These are phyloP conservation scores for Rhimphoctona megacephalus DNA, from an alignment of 2,888 invertebrate genomes.

Conservation along the genomic window DNA sequence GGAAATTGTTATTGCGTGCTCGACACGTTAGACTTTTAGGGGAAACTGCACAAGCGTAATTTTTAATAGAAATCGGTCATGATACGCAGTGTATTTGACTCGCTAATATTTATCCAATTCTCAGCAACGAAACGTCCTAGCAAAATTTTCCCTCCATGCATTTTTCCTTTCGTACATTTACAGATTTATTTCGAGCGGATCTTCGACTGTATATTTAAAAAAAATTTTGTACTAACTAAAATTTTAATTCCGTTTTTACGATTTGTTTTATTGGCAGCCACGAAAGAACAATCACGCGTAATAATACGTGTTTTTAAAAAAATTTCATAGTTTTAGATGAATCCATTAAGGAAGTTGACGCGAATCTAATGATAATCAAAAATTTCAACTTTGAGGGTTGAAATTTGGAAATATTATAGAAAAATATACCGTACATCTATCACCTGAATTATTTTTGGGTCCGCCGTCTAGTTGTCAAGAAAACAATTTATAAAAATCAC, in stretches of 20 bases:
- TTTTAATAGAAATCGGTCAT: slow-evolving; percentile 6
- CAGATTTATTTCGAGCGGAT: slow-evolving; percentile 34
- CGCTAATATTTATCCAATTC: slow-evolving; percentile 51
- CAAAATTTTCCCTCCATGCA: slow-evolving; percentile 44
- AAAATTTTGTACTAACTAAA: not conserved
- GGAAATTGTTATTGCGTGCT: slow-evolving; percentile 30
- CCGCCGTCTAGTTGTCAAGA: too few species aligned
- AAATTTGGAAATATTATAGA: too few species aligned
- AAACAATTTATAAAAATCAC: too few species aligned
- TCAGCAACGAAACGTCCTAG: slow-evolving; percentile 60
- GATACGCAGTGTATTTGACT: slow-evolving; percentile 43
- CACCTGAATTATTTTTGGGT: too few species aligned
- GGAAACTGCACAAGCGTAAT: slow-evolving; percentile 10
- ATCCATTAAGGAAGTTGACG: too few species aligned
- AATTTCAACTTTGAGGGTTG: too few species aligned
- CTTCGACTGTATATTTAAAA: slow-evolving; percentile 19
- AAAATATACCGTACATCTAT: too few species aligned
- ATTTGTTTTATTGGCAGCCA: too few species aligned
- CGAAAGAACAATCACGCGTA: too few species aligned
- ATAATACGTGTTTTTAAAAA: not conserved
- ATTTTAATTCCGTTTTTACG: not conserved
- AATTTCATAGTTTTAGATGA: not conserved
- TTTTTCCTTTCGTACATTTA: slow-evolving; percentile 14
- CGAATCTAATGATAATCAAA: too few species aligned
- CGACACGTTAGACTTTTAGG: slow-evolving; percentile 2